Base-by-base conservation (phyloP, 2,888 invertebrate species). In the Ceraclea dissimilis region DNA sequence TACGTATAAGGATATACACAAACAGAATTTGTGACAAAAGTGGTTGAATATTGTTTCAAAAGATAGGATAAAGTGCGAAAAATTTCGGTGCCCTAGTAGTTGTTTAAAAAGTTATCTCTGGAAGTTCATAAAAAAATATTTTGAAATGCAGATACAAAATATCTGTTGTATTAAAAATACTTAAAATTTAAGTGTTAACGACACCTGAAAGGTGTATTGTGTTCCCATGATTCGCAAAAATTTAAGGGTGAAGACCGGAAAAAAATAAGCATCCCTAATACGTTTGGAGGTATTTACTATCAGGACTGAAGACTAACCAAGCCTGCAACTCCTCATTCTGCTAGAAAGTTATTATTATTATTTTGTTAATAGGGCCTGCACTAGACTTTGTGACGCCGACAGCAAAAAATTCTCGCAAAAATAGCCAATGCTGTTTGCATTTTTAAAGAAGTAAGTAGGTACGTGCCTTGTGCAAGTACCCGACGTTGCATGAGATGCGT, bases 311-410 rank as follows among this genome's bases (percentile, higher is more conserved):
- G 31, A 8, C 31, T 11, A 6, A 31, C 31, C 31, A 4, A 26
- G 26, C 26, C 4, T 10, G 10, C 4, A 26, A 26, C 4, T 26
- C 26, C 26, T n/a, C 26, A 10, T 26, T 26, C 26, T n/a, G n/a
- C n/a, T 26, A 26, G 26, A 26, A 26, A 26, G 26, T 39, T 39
- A 39, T 39, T 39, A 39, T 39, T 39, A 16, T 39, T 39, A 39
- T 39, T 39, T n/a, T 8, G 39, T 26, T 26, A 39, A 39, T 39
- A 33, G 50, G 39, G 55, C 55, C 49, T 49, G 47, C 39, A 51
- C 51, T 53, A 61, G 59, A 61, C 61, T 57, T 57, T 57, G 57
- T 56, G 61, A 57, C 61, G 61, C 61, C 61, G 61, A 57, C 59
- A 52, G 26, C 49, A 59, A 50, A 52, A 59, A 60, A 55, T 50